These are phyloP conservation scores for Phytoseiulus persimilis DNA, from an alignment of 2,888 invertebrate species.

Conservation along the genomic window DNA sequence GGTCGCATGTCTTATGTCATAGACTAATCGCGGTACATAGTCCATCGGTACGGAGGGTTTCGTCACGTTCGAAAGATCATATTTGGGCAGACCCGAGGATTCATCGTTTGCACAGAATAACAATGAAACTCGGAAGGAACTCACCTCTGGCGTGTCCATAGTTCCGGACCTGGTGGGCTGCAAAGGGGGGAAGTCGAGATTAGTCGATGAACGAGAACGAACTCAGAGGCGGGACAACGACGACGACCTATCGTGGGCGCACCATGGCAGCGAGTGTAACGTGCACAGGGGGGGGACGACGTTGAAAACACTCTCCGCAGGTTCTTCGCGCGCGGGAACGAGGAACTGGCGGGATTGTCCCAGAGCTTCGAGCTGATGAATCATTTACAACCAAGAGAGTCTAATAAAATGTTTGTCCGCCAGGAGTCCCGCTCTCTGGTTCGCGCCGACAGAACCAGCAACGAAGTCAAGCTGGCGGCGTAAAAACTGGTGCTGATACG, in stretches of 20 bases:
- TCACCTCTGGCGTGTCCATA: constrained; percentile 29
- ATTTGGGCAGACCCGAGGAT: too few relatives aligned
- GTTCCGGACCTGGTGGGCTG: constrained; percentile 21
- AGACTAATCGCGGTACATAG: too few relatives aligned
- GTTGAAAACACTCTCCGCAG: neutral
- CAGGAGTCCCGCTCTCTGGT: neutral
- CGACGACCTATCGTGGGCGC: too few relatives aligned
- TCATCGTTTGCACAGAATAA: too few relatives aligned
- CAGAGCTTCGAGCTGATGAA: neutral
- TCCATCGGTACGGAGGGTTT: too few relatives aligned
- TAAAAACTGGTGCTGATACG: too few relatives aligned
- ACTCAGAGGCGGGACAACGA: neutral
- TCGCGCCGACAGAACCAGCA: neutral
- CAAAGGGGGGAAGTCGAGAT: neutral
- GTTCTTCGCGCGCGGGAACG: neutral
- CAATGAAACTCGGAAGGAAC: neutral
- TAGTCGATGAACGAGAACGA: neutral
- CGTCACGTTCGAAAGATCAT: too few relatives aligned
- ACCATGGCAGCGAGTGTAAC: neutral
- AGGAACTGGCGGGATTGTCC: neutral
- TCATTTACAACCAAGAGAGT: neutral
- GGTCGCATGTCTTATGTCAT: too few relatives aligned
- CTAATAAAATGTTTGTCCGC: constrained; percentile 21
- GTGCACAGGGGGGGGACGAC: neutral
- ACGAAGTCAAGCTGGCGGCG: too few relatives aligned